Percentiles rank a stretch among this genome's conserved stretches.
These are phyloP conservation scores for Cyphomyrus plagiostoma DNA, from an alignment of 2,113 vertebrate genomes.

Conservation along the genomic window DNA sequence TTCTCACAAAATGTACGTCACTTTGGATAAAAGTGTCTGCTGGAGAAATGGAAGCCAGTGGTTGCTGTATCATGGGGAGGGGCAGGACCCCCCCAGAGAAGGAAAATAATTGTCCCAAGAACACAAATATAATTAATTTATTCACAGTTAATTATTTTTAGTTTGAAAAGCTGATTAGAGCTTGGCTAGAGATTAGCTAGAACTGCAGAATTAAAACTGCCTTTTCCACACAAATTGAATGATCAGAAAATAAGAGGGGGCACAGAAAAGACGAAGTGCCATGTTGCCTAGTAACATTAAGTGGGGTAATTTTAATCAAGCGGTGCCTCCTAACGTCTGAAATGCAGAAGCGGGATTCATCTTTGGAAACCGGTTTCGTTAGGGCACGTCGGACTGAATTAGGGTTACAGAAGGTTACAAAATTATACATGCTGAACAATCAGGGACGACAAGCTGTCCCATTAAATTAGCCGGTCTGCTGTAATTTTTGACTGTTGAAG, in stretches of 20 bases:
- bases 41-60: not conserved
- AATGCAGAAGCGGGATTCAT: not conserved
- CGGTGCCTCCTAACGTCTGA: not conserved
- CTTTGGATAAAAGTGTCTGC: not conserved
- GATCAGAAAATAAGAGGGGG: not conserved
- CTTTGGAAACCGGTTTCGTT: not conserved
- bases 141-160: not conserved
- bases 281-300: not conserved
- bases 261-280: not conserved
- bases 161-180: not conserved
- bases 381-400: not conserved
- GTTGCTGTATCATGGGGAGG: not conserved
- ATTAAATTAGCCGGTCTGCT: not conserved
- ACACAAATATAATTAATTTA: not conserved
- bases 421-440: not conserved
- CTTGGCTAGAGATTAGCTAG: not conserved
- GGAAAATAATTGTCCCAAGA: not conserved
- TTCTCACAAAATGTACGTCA: not conserved
- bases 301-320: conserved; percentile 5
- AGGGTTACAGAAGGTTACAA: not conserved
- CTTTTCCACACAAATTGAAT: not conserved
- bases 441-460: not conserved
- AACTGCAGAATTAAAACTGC: not conserved
- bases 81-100: not conserved
- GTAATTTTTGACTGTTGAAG: not conserved